Percentiles rank a stretch among this genome's conserved stretches.
These are phyloP conservation scores for Melanotaenia trifasciata DNA, from an alignment of 2,797 vertebrate genomes.

Conservation along the genomic window DNA sequence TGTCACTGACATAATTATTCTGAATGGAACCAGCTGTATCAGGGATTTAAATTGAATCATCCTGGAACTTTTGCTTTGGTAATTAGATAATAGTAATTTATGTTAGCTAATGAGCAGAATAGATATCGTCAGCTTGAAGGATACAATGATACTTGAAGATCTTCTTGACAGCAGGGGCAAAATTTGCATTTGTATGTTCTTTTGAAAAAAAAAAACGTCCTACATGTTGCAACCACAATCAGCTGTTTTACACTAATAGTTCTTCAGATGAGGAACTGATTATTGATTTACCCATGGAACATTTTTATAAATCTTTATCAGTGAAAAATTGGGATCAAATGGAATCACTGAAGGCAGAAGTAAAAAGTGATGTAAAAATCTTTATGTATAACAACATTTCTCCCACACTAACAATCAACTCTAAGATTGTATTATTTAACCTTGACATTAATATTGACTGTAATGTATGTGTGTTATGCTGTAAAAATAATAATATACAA, in stretches of 20 bases:
- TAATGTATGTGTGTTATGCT: neutral
- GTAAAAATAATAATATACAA: neutral
- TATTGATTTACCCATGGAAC: neutral
- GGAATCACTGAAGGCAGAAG: neutral
- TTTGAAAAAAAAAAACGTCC: neutral
- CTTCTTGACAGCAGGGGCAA: neutral
- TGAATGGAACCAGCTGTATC: slow-evolving; percentile 22
- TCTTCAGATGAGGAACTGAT: neutral
- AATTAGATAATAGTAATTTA: slow-evolving; percentile 32
- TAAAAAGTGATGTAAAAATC: neutral
- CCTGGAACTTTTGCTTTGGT: slow-evolving; percentile 27
- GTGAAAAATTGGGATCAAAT: neutral
- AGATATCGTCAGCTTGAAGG: slow-evolving; percentile 6
- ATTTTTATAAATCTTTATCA: neutral
- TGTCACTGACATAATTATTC: slow-evolving; percentile 32
- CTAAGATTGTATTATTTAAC: too few species aligned
- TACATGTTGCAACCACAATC: neutral
- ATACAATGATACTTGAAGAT: slow-evolving; percentile 9
- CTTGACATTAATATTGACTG: too few species aligned
- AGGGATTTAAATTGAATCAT: slow-evolving; percentile 39
- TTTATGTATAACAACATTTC: neutral
- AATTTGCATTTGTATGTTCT: neutral
- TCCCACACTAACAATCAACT: neutral
- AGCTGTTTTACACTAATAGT: neutral
- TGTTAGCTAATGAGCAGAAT: slow-evolving; percentile 23